Evolutionary conservation across 2,113 vertebrate species (phyloP), one percentile per base, ranked within the genome.

Genomic region (Misgurnus anguillicaudatus): DNA sequence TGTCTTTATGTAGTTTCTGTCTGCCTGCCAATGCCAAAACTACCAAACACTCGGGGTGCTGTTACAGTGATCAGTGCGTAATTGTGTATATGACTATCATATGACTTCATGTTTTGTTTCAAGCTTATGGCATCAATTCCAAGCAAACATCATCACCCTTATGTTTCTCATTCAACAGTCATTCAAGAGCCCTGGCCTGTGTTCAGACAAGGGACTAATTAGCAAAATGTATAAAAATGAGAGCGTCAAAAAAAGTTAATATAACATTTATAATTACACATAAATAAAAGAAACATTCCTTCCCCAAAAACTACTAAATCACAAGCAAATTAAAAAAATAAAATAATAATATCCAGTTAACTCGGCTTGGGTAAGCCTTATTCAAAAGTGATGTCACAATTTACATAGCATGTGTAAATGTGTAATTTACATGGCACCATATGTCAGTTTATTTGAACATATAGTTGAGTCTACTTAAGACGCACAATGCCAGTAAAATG

Each of bases 151-250:
- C 24, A 67, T 57, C 78, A 66, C 78, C 75, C 68, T 76, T 71
- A 80, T 24, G 70, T 39, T 66, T 80, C 21, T 19, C 9, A 66
- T 77, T 73, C 57, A 80, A 75, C 81, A 71, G 63, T 64, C 63
- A 69, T 41, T 38, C 63, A 63, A 75, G 24, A 39, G 24, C 24
- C 21, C 66, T 75, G 64, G 83, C 77, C 70, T 79, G 81, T 81
- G 86, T 86, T 17, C 66, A 48, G 82, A 85, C 31, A 36, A 87
- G 84, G 88, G 85, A 85, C 83, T 3, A 85, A 87, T 87, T 79
- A 84, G 81, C 84, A 71, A 86, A 87, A 86, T 82, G 84, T 84
- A 86, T 51, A 84, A 86, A 88, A 85, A 75, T 66, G 68, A 78
- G 71, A 83, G 86, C 75, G 71, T 87, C 75, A 74, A 89, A 79